Evolutionary conservation across 2,113 vertebrate species (phyloP), one percentile per base, ranked within the genome.

Genomic region (Cololabis saira): DNA sequence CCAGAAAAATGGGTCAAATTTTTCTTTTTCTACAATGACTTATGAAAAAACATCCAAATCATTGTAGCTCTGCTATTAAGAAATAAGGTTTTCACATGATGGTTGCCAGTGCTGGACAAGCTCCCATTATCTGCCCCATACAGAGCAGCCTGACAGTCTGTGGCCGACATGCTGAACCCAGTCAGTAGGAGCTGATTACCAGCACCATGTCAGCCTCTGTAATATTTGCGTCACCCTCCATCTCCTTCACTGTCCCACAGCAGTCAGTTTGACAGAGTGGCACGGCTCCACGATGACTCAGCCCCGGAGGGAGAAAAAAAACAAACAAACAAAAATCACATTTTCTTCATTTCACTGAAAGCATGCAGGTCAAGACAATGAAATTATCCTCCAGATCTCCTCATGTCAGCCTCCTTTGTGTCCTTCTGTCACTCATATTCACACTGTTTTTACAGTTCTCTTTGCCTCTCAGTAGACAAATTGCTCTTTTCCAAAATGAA

Each of bases 321-420:
- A 30, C 30, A 37, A 37, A 37, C 24, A 27, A 27, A 27, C 24
- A 27, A 5, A 27, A 27, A 27, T 45, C 43, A 54, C 43, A 68
- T 69, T 78, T 49, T 11, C 54, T 65, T 71, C 15, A 62, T 67
- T 84, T 66, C 67, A 51, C 49, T 17, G 33, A 52, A 74, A 62
- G 3, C 57, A 30, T 16, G 17, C 48, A 67, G 54, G 74, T 67
- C 55, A 56, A 64, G 65, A 54, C 30, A 61, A 70, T 75, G 56
- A 72, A 70, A 81, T 77, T 17, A 82, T 13, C 21, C 21, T 19
- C 30, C 12, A 19, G 10, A 47, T 78, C 57, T 54, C 11, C n/a
- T 42, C 44, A 63, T 21, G 78, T 83, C 43, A 77, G 44, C 24
- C 48, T 22, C 19, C 64, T 48, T 27, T 60, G 21, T 37, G 49